Percentiles rank a stretch among this genome's conserved stretches.
Conservation (phyloP, 2,113 vertebrate species). For the Limanda limanda region DNA sequence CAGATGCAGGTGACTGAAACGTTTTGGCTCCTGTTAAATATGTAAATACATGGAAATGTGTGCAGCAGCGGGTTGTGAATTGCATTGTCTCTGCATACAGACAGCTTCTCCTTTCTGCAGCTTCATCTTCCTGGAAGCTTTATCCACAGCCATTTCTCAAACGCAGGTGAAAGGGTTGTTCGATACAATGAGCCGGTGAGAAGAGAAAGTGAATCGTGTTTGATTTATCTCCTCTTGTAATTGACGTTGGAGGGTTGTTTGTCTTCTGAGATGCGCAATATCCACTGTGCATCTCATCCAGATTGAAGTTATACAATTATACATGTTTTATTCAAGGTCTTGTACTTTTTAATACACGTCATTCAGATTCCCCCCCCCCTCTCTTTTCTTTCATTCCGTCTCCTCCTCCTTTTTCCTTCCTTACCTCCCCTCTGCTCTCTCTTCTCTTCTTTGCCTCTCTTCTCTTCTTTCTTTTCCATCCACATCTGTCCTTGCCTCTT, state of each 20-base stretch:
- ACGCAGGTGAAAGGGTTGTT: constrained; percentile 43
- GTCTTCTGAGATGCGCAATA: constrained; percentile 23
- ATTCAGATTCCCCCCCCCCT: constrained; percentile 10
- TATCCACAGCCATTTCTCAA: constrained; percentile 52
- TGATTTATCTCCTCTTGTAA: constrained; percentile 34
- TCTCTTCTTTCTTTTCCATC: background rate
- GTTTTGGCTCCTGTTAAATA: constrained; percentile 39
- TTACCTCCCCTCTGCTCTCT: background rate
- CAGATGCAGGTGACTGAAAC: constrained; percentile 32
- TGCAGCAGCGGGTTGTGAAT: constrained; percentile 6
- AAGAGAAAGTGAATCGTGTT: constrained; percentile 13
- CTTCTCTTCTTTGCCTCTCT: background rate
- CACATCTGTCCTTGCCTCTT: too few species aligned
- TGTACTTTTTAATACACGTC: constrained; percentile 23
- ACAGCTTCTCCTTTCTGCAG: constrained; percentile 13
- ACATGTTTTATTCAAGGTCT: constrained; percentile 12
- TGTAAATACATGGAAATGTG: constrained; percentile 64
- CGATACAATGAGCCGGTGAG: constrained; percentile 25
- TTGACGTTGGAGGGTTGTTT: constrained; percentile 34
- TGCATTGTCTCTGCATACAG: constrained; percentile 39
- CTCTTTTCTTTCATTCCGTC: background rate
- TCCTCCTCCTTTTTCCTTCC: background rate
- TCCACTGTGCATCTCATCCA: background rate
- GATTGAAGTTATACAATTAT: constrained; percentile 3
- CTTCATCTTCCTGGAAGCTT: constrained; percentile 51